A percentile compares a stretch with the other conserved stretches of the same genome.
Evolutionary conservation across 2,888 invertebrate species (phyloP).

Genomic region (Scaptodrosophila latifasciaeformis): DNA sequence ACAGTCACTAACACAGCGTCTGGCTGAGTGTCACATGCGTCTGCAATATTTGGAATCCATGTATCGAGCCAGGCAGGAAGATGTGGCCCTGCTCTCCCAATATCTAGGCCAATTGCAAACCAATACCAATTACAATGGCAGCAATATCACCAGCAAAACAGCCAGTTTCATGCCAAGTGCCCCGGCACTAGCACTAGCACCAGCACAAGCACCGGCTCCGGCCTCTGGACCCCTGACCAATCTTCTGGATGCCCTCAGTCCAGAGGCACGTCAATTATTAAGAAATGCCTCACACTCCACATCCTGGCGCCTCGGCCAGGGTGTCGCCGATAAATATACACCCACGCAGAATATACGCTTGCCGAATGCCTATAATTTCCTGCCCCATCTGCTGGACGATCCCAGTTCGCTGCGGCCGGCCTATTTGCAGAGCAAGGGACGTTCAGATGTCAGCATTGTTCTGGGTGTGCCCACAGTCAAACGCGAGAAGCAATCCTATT

Average conservation of each 20-base stretch:
- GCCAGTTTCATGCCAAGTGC: conserved; percentile 1
- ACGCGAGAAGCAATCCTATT: conserved; percentile 90
- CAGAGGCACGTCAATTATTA: conserved; percentile 75
- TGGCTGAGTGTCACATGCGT: conserved; percentile 86
- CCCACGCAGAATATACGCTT: conserved; percentile 78
- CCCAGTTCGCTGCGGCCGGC: conserved; percentile 86
- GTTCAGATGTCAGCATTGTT: conserved; percentile 86
- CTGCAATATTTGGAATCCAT: conserved; percentile 86
- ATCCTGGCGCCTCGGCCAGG: too few species aligned
- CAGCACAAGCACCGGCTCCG: too few species aligned
- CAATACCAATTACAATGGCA: conserved; percentile 32
- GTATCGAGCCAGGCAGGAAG: conserved; percentile 85
- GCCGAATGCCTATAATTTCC: conserved; percentile 88
- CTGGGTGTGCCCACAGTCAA: conserved; percentile 91
- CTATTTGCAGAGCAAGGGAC: conserved; percentile 84
- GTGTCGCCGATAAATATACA: conserved; percentile 70
- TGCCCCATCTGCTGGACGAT: conserved; percentile 90
- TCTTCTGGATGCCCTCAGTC: conserved; percentile 73
- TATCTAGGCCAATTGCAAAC: conserved; percentile 77
- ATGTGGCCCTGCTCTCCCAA: conserved; percentile 82
- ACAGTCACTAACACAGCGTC: conserved; percentile 80
- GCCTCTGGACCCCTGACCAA: conserved; percentile 36
- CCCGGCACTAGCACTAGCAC: too few species aligned
- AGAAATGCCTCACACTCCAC: conserved; percentile 75
- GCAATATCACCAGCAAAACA: conserved; percentile 46